Conservation (phyloP, 2,888 invertebrate genomes). For the Sinodicranocentrus sp. region DNA sequence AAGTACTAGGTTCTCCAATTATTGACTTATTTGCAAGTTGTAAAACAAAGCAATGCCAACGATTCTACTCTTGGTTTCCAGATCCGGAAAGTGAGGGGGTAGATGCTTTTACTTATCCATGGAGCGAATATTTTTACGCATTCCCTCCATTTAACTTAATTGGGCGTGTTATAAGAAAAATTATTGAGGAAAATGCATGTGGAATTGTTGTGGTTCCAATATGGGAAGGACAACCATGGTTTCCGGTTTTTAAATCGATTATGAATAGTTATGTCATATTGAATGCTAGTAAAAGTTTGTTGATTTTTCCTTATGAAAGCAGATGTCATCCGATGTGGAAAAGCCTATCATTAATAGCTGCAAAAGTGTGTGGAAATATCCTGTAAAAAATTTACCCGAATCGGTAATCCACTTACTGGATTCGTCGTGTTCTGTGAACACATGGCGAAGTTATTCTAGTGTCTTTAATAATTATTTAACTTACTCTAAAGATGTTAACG, state of each 20-base stretch:
- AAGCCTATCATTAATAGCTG: neutral
- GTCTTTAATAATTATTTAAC: too few species aligned
- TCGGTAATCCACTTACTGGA: too few species aligned
- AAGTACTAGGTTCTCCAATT: neutral
- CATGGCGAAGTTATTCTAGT: too few species aligned
- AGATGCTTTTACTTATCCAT: slow-evolving; percentile 48
- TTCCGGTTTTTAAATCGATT: slow-evolving; percentile 22
- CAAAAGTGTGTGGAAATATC: neutral
- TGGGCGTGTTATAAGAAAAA: slow-evolving; percentile 18
- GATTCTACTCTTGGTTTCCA: slow-evolving; percentile 37
- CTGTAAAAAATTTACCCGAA: too few species aligned
- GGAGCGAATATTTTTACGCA: slow-evolving; percentile 42
- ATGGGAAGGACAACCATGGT: slow-evolving; percentile 52
- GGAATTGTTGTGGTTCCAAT: slow-evolving; percentile 52
- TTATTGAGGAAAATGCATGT: neutral
- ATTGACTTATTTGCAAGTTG: slow-evolving; percentile 55
- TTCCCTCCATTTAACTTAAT: slow-evolving; percentile 51
- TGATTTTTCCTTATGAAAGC: slow-evolving; percentile 20
- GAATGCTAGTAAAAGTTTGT: neutral
- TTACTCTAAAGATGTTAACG: too few species aligned
- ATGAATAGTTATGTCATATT: neutral
- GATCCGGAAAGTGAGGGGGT: slow-evolving; percentile 10
- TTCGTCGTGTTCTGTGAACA: too few species aligned
- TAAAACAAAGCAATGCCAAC: slow-evolving; percentile 15
- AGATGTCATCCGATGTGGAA: slow-evolving; percentile 36